Conservation (phyloP, 2,797 vertebrate genomes). For the Micromesistius poutassou region DNA sequence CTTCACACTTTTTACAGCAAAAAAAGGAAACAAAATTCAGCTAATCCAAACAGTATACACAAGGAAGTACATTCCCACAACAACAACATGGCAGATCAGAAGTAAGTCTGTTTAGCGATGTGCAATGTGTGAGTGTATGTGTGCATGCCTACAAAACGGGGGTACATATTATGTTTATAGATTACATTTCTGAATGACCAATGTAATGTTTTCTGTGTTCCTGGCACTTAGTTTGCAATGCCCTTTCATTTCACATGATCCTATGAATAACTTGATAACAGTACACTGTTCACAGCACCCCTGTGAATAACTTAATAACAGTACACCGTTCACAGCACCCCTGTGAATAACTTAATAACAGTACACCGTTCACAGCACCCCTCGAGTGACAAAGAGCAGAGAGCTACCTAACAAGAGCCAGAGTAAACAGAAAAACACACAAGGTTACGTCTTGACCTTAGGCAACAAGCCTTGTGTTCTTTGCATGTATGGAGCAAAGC, state of each 20-base stretch:
- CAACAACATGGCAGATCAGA: slow-evolving; percentile 65
- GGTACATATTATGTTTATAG: background rate
- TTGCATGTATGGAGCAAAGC: background rate
- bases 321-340: no score
- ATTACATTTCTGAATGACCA: background rate
- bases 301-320: no score
- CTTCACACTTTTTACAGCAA: slow-evolving; percentile 55
- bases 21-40: slow-evolving; percentile 62
- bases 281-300: no score
- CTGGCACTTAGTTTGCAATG: slow-evolving; percentile 31
- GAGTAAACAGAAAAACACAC: slow-evolving; percentile 9
- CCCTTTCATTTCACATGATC: slow-evolving; percentile 41
- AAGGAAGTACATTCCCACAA: slow-evolving; percentile 49
- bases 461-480: slow-evolving; percentile 16
- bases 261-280: slow-evolving; percentile 57
- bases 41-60: slow-evolving; percentile 48
- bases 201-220: slow-evolving; percentile 27
- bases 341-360: no score
- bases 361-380: slow-evolving; percentile 40
- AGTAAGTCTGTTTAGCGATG: slow-evolving; percentile 61
- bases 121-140: slow-evolving; percentile 2
- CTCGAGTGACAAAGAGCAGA: slow-evolving; percentile 18
- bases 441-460: slow-evolving; percentile 36
- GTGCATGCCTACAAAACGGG: slow-evolving; percentile 5
- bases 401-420: slow-evolving; percentile 14